These are phyloP conservation scores for Pangasius krempfi DNA, from an alignment of 2,797 vertebrate species.

Conservation along the genomic window DNA sequence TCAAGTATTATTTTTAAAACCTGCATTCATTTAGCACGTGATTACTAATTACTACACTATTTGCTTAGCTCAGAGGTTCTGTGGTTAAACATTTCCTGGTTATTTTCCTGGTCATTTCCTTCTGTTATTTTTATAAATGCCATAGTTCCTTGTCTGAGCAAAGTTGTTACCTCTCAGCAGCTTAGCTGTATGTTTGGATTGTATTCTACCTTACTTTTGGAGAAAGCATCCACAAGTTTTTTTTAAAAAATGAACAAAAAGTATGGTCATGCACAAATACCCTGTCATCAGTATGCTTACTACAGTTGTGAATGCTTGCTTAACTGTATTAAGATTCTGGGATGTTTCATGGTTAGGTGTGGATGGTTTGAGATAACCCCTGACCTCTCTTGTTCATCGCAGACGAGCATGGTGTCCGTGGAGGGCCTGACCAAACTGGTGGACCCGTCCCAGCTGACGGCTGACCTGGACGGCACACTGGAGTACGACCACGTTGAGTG, in stretches of 20 bases:
- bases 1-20: neutral
- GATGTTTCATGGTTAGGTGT: neutral
- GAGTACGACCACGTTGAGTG: conserved; percentile 98
- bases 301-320: neutral
- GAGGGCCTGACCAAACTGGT: conserved; percentile 94
- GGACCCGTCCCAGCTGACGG: conserved; percentile 93
- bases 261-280: neutral
- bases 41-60: neutral
- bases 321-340: neutral
- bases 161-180: neutral
- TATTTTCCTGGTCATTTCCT: neutral
- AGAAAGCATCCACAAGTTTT: neutral
- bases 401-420: conserved; percentile 98
- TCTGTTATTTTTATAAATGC: neutral
- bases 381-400: conserved; percentile 2
- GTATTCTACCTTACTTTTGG: neutral
- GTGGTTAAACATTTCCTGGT: neutral
- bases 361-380: neutral
- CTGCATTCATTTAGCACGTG: neutral
- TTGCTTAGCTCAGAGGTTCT: neutral
- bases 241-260: neutral
- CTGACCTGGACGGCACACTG: conserved; percentile 93
- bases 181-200: neutral
- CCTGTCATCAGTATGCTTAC: neutral
- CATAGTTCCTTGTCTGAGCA: neutral